Evolutionary conservation across 1,140 invertebrate genomes (phyloP).

Genomic region (Pseudoatta argentina): DNA sequence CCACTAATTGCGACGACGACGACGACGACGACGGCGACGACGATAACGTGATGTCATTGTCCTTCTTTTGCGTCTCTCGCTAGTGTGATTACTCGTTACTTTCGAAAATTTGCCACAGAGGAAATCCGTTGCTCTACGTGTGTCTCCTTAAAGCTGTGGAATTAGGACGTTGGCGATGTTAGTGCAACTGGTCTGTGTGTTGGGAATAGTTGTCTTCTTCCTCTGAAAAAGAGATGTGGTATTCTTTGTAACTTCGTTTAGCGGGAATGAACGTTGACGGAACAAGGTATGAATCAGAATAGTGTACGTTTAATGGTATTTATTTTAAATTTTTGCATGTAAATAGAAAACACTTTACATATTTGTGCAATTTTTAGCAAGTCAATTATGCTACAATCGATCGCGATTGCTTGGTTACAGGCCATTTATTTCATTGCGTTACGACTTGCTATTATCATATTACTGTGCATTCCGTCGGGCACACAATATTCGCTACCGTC

Average conservation of each 20-base stretch:
- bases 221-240: not conserved
- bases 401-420: not conserved
- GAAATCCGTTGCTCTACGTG: not conserved
- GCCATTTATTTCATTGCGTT: constrained; percentile 13
- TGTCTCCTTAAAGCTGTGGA: constrained; percentile 16
- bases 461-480: constrained; percentile 14
- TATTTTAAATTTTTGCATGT: not conserved
- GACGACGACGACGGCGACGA: not conserved
- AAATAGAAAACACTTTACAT: not conserved
- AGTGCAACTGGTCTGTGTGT: not conserved
- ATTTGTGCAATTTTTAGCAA: not conserved
- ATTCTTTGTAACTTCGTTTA: not conserved
- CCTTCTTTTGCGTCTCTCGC: not conserved
- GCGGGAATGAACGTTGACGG: not conserved
- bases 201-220: not conserved
- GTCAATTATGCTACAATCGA: not conserved
- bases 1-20: constrained; percentile 26
- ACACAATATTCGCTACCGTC: constrained; percentile 26
- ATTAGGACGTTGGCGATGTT: not conserved
- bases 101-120: constrained; percentile 22
- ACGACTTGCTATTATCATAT: not conserved
- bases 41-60: constrained; percentile 34
- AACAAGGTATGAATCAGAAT: not conserved
- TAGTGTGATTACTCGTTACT: not conserved
- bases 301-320: not conserved